Percentiles rank a stretch among this genome's conserved stretches.
phyloP scores from a whole-genome alignment of 1,140 invertebrate species.

The Pachypsylla venusta region DNA sequence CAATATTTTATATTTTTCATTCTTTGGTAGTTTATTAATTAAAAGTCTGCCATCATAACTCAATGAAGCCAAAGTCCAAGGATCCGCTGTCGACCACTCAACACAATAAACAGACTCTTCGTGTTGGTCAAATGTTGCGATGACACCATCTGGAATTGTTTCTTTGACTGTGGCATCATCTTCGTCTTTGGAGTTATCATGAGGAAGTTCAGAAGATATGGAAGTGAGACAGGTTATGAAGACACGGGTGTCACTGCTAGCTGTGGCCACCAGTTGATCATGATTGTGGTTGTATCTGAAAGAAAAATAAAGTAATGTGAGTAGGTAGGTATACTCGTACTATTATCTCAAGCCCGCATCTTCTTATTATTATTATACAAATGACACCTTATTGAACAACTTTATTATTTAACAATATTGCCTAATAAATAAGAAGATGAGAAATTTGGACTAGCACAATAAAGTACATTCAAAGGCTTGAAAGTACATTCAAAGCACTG shows the following conservation, averaged over 20 bases:
- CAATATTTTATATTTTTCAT: constrained; percentile 74
- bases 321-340: too few species aligned
- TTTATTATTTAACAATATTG: too few species aligned
- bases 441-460: too few species aligned
- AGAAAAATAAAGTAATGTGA: constrained; percentile 28
- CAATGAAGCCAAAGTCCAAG: constrained; percentile 94
- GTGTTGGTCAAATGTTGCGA: constrained; percentile 86
- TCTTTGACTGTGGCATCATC: constrained; percentile 10
- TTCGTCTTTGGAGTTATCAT: constrained; percentile 30
- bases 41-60: constrained; percentile 91
- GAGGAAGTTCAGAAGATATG: constrained; percentile 76
- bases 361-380: too few species aligned
- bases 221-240: constrained; percentile 71
- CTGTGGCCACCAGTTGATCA: constrained; percentile 88
- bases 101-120: constrained; percentile 96
- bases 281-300: constrained; percentile 91
- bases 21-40: constrained; percentile 78
- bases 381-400: too few species aligned
- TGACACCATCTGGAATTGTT: constrained; percentile 51
- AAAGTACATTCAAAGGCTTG: too few species aligned
- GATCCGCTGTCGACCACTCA: constrained; percentile 92
- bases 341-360: background rate
- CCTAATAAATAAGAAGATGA: too few species aligned
- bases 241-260: constrained; percentile 86
- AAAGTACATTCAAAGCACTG: too few species aligned